Conservation (phyloP, 2,113 vertebrate species). For the Epinephelus moara region DNA sequence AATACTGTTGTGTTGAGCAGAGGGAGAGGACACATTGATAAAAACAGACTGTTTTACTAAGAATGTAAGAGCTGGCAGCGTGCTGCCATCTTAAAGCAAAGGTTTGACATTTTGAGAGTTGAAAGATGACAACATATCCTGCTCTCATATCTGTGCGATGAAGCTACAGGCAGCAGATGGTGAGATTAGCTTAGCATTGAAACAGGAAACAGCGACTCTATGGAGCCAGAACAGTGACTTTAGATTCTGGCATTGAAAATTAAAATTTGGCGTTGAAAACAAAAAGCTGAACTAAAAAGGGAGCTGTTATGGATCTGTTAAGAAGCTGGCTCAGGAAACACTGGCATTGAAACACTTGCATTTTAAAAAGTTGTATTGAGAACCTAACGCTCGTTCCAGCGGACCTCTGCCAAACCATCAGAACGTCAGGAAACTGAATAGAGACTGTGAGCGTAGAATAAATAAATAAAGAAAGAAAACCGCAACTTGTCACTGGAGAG, state of each 20-base stretch:
- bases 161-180: neutral
- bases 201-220: neutral
- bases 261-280: too few relatives aligned
- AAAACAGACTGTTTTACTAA: conserved; percentile 38
- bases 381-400: neutral
- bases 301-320: too few relatives aligned
- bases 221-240: neutral
- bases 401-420: neutral
- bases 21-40: neutral
- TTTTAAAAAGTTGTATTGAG: neutral
- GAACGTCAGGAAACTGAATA: neutral
- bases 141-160: neutral
- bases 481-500: neutral
- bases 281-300: too few relatives aligned
- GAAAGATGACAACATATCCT: neutral
- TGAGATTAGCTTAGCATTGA: neutral
- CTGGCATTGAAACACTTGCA: neutral
- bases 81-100: conserved; percentile 24
- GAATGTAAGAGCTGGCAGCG: conserved; percentile 24
- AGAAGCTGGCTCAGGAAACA: neutral
- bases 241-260: neutral
- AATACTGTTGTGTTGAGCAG: conserved; percentile 64
- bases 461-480: too few relatives aligned
- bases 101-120: conserved; percentile 30
- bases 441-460: neutral